phyloP scores from a whole-genome alignment of 2,888 invertebrate species.

The Kryphioiulus occultus region DNA sequence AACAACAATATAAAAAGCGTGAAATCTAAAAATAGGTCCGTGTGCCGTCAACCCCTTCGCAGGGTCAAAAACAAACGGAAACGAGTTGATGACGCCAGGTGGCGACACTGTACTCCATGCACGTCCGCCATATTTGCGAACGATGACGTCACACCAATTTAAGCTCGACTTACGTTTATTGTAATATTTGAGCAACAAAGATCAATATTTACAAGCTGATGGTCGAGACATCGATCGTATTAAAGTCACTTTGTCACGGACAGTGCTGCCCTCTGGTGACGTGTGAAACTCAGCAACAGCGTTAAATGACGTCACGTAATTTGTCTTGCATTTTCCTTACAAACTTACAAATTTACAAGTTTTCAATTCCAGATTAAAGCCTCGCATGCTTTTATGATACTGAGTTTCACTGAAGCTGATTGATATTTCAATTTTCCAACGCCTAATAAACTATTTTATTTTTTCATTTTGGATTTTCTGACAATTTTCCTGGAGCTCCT shows the following conservation, averaged over 20 bases:
- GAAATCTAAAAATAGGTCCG: constrained; percentile 22
- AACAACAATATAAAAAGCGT: background rate
- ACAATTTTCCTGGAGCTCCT: too few relatives aligned
- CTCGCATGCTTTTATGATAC: too few relatives aligned
- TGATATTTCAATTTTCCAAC: too few relatives aligned
- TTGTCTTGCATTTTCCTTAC: too few relatives aligned
- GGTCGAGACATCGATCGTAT: background rate
- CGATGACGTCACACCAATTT: too few relatives aligned
- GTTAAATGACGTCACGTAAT: too few relatives aligned
- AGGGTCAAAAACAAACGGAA: background rate
- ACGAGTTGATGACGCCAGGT: background rate
- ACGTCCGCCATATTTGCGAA: too few relatives aligned
- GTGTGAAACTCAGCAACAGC: background rate
- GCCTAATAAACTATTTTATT: too few relatives aligned
- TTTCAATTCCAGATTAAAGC: too few relatives aligned
- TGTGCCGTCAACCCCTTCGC: constrained; percentile 8
- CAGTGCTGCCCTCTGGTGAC: background rate
- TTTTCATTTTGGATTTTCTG: too few relatives aligned
- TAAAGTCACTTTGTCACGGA: background rate
- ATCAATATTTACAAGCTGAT: background rate
- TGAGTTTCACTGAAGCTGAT: too few relatives aligned
- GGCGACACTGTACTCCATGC: background rate
- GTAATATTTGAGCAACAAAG: background rate
- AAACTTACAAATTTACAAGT: too few relatives aligned
- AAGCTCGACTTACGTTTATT: background rate